phyloP scores from a whole-genome alignment of 2,888 invertebrate species.

The Gandaritis pyraliata region DNA sequence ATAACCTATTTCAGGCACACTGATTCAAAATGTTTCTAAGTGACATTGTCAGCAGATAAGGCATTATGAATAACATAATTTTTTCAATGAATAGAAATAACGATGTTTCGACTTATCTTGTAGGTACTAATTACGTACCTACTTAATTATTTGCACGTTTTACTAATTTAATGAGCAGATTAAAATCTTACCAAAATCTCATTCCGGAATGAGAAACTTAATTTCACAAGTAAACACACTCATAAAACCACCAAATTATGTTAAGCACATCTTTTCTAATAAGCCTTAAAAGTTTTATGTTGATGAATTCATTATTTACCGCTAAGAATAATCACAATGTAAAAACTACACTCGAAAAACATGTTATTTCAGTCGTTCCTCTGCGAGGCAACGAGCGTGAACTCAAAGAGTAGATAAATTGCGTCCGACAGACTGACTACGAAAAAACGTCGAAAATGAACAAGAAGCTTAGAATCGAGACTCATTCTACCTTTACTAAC shows the following conservation, averaged over 20 bases:
- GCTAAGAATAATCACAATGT: conserved; percentile 39
- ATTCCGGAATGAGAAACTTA: conserved; percentile 20
- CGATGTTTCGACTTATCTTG: background rate
- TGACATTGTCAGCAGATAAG: background rate
- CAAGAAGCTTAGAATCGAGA: background rate
- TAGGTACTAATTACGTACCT: background rate
- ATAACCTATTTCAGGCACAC: too few species aligned
- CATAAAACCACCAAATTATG: conserved; percentile 28
- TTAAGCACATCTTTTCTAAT: conserved; percentile 28
- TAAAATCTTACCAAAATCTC: conserved; percentile 18
- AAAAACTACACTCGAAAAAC: conserved; percentile 35
- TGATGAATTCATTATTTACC: conserved; percentile 45
- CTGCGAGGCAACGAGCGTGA: conserved; percentile 46
- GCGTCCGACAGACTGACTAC: conserved; percentile 34
- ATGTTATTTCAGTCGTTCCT: conserved; percentile 37
- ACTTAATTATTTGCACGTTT: conserved; percentile 1
- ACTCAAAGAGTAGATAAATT: conserved; percentile 49
- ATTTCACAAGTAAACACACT: conserved; percentile 27
- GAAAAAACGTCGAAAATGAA: conserved; percentile 51
- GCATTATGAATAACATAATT: background rate
- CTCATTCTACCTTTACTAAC: background rate
- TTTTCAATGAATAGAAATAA: background rate
- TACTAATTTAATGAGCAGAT: conserved; percentile 8
- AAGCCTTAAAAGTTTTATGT: conserved; percentile 20
- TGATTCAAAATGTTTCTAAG: too few species aligned